A percentile compares a stretch with the other conserved stretches of the same genome.
Conservation (phyloP, 2,113 vertebrate genomes). For the Erythrocercus mccallii region DNA sequence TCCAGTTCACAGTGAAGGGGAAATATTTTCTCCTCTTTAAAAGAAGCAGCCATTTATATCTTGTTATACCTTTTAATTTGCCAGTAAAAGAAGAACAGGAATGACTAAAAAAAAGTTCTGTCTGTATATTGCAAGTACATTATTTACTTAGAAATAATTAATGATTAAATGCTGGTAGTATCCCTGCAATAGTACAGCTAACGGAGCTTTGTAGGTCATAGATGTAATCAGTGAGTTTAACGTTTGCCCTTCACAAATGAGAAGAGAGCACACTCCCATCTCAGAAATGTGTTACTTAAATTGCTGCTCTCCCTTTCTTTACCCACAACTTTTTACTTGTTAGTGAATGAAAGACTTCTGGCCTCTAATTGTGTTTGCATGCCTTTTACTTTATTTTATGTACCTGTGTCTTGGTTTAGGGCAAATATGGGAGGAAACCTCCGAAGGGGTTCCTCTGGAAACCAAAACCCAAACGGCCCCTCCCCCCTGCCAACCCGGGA, state of each 20-base stretch:
- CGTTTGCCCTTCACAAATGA: neutral
- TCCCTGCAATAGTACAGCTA: neutral
- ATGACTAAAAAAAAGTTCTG: neutral
- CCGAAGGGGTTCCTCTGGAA: too few species aligned
- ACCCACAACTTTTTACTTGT: neutral
- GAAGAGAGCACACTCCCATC: neutral
- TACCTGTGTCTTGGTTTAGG: too few species aligned
- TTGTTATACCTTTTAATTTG: neutral
- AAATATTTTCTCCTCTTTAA: neutral
- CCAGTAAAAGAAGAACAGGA: neutral
- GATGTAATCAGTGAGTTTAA: neutral
- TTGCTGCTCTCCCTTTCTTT: neutral
- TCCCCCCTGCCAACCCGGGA: too few species aligned
- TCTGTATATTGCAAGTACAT: neutral
- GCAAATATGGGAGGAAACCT: too few species aligned
- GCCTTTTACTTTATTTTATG: neutral
- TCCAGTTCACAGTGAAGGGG: neutral
- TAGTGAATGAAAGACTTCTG: neutral
- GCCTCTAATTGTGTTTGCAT: neutral
- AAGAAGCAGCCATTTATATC: neutral
- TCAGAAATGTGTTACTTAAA: neutral
- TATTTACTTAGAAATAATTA: neutral
- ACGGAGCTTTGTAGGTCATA: neutral
- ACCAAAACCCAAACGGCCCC: too few species aligned
- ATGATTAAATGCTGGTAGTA: neutral